These are phyloP conservation scores for Anoplius nigerrimus DNA, from an alignment of 2,888 invertebrate species.

Conservation along the genomic window DNA sequence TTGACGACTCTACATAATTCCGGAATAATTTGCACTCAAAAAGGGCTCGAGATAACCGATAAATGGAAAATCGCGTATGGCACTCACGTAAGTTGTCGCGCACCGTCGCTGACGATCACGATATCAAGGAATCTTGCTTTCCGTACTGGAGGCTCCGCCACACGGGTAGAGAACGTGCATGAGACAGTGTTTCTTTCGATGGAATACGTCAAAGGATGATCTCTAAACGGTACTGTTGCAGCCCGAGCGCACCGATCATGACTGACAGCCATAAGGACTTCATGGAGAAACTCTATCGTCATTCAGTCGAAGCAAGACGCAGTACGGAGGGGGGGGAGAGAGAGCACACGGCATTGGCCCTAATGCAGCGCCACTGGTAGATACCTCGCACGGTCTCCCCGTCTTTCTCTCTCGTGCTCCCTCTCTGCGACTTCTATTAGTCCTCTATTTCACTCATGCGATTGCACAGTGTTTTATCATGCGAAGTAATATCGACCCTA, in stretches of 20 bases:
- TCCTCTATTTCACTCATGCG: no score
- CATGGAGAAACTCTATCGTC: conserved; percentile 61
- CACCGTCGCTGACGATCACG: neutral
- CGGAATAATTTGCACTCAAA: no score
- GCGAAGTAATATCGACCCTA: no score
- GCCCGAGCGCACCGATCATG: conserved; percentile 62
- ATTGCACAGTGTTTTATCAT: neutral
- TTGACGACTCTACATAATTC: no score
- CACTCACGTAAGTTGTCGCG: conserved; percentile 1
- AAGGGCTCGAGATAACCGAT: no score
- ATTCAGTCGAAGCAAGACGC: conserved; percentile 23
- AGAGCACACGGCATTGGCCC: conserved; percentile 59
- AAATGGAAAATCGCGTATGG: neutral
- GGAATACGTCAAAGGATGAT: neutral
- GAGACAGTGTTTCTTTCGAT: no score
- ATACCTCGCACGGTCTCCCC: conserved; percentile 26
- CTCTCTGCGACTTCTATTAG: neutral
- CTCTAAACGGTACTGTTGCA: conserved; percentile 39
- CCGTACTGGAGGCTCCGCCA: neutral
- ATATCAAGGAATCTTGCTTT: neutral
- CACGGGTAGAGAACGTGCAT: no score
- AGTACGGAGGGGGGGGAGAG: conserved; percentile 51
- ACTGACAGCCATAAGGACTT: conserved; percentile 67
- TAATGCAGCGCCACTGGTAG: conserved; percentile 44
- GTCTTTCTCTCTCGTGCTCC: conserved; percentile 19